Percentiles rank a stretch among this genome's conserved stretches.
Evolutionary conservation across 2,113 vertebrate species (phyloP).

Genomic region (Oncorhynchus mykiss): DNA sequence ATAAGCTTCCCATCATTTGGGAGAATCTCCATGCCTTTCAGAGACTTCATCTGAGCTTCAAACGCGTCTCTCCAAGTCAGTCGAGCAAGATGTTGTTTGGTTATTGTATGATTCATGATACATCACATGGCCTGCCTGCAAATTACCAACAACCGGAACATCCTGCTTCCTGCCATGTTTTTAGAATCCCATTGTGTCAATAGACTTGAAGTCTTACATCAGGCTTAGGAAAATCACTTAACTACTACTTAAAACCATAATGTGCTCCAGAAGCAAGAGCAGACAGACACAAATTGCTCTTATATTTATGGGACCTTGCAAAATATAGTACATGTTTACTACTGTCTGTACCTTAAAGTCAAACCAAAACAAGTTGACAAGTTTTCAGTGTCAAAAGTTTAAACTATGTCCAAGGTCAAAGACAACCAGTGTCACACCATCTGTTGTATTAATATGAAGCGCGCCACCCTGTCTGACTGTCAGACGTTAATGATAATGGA

Average conservation of each 20-base stretch:
- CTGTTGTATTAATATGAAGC: conserved; percentile 45
- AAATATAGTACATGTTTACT: no score
- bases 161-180: conserved; percentile 48
- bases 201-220: conserved; percentile 42
- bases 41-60: neutral
- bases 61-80: no score
- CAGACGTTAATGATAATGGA: conserved; percentile 55
- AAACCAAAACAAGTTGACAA: neutral
- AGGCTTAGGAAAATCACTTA: no score
- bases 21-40: neutral
- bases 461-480: conserved; percentile 36
- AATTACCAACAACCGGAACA: conserved; percentile 48
- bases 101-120: conserved; percentile 34
- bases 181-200: conserved; percentile 65
- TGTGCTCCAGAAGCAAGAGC: conserved; percentile 52
- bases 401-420: conserved; percentile 47
- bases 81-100: conserved; percentile 7
- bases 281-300: neutral
- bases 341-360: neutral
- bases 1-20: conserved; percentile 7
- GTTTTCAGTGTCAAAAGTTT: conserved; percentile 45
- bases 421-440: conserved; percentile 24
- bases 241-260: conserved; percentile 59
- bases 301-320: neutral
- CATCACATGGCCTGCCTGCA: conserved; percentile 37